These are phyloP conservation scores for Datnioides undecimradiatus DNA, from an alignment of 2,113 vertebrate genomes.

Conservation along the genomic window DNA sequence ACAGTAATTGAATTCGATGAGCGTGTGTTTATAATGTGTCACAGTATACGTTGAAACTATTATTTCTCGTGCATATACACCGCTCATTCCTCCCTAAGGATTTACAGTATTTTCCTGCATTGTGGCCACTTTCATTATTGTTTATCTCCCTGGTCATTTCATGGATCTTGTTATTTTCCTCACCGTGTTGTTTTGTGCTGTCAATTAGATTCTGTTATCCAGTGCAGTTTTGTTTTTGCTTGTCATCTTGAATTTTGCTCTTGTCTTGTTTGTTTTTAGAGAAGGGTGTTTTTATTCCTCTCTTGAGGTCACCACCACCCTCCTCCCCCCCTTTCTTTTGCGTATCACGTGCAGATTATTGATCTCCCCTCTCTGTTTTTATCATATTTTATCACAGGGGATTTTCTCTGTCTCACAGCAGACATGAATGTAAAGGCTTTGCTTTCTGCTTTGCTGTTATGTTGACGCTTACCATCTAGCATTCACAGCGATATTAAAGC, in stretches of 20 bases:
- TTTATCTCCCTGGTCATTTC: slow-evolving; percentile 34
- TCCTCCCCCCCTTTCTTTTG: not conserved
- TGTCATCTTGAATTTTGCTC: slow-evolving; percentile 41
- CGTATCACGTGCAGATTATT: not conserved
- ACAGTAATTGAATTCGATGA: not conserved
- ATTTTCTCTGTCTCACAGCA: slow-evolving; percentile 10
- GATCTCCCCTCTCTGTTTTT: slow-evolving; percentile 20
- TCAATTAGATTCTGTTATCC: slow-evolving; percentile 48
- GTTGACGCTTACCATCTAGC: not conserved
- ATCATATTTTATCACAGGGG: slow-evolving; percentile 24
- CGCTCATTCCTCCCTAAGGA: slow-evolving; percentile 16
- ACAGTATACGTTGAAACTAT: not conserved
- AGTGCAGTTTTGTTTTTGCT: slow-evolving; percentile 27
- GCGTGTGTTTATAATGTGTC: slow-evolving; percentile 2
- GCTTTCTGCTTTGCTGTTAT: not conserved
- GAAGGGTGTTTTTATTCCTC: slow-evolving; percentile 11
- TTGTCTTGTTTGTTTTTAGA: slow-evolving; percentile 17
- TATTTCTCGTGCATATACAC: not conserved
- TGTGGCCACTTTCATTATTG: slow-evolving; percentile 36
- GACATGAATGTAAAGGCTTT: not conserved
- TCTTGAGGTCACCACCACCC: not conserved
- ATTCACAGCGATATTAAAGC: not conserved
- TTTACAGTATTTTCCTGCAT: slow-evolving; percentile 10
- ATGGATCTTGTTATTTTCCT: slow-evolving; percentile 41
- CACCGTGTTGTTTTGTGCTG: slow-evolving; percentile 30